Base-by-base conservation (phyloP, 1,140 invertebrate species). In the Lordiphosa clarofinis region DNA sequence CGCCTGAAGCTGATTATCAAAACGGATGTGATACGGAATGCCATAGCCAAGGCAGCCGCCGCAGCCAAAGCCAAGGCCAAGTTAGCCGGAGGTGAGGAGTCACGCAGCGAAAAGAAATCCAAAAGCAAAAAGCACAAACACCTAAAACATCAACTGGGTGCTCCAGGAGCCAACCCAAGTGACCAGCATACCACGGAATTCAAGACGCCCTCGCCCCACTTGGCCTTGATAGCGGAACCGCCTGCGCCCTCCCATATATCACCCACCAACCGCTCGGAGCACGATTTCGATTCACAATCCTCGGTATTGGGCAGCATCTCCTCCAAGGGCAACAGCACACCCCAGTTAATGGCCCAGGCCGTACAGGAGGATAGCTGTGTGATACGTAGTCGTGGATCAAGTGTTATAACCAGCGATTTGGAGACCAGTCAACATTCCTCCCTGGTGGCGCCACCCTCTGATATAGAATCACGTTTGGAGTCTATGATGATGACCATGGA, bases 121-220 rank as follows among this genome's bases (percentile, higher is more conserved):
- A 89, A 78, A 39, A 88, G 84, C 47, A 87, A 90, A 64, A 70
- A 88, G 59, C 87, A 88, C 50, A 88, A 88, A 47, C 87, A 88
- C 56, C 60, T 66, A 11, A 88, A 88, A 53, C 88, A 89, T 40
- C 86, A 90, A 59, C 87, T 90, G 19, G 58, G 21, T 12, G 58
- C 39, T 2, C 39, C 39, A 33, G 48, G 11, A 24, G 40, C 46
- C 19, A 19, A 3, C 19, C 19, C 19, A 19, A 19, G 19, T 28
- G 82, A 61, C 56, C 39, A 10, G 52, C 10, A 55, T 42, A 9
- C 12, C 52, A 72, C 87, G 9, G 66, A 89, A 56, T 91, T 91
- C 63, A 91, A 90, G 66, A 79, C 88, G 13, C 79, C 84, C 24
- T 91, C 91, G 6, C 91, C 91, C 31, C 73, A 89, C 53, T 88